These are phyloP conservation scores for Setophaga kirtlandii DNA, from an alignment of 2,113 vertebrate genomes.

Conservation along the genomic window DNA sequence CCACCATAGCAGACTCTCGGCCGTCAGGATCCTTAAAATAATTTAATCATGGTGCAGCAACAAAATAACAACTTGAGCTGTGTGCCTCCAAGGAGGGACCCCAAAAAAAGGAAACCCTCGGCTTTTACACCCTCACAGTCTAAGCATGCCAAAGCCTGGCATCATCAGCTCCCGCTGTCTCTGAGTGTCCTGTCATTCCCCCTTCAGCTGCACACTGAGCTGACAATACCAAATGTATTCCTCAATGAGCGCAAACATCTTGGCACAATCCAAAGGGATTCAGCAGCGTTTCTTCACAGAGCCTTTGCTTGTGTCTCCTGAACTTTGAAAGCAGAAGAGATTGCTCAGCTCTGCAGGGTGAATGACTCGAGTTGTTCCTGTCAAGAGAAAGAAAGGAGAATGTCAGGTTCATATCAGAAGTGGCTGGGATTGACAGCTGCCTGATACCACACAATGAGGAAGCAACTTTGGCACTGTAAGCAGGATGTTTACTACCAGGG, in stretches of 20 bases:
- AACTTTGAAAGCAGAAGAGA: neutral
- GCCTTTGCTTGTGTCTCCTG: rapidly evolving
- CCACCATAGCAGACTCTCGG: neutral
- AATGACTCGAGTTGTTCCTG: neutral
- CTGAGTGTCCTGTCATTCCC: neutral
- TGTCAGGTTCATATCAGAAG: neutral
- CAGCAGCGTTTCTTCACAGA: neutral
- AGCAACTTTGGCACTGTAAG: neutral
- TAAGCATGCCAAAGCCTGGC: neutral
- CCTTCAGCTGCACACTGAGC: neutral
- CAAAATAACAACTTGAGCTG: neutral
- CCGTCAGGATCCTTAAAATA: neutral
- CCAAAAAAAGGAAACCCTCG: rapidly evolving
- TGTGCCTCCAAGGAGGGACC: neutral
- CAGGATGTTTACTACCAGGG: conserved; percentile 25
- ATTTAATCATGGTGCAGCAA: neutral
- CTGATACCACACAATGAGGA: neutral
- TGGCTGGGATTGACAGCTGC: neutral
- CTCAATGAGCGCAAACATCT: neutral
- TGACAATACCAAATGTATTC: neutral
- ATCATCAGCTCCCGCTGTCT: neutral
- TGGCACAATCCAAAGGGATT: neutral
- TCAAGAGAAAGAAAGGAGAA: neutral
- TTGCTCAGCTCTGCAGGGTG: neutral
- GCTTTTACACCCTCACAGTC: neutral